Evolutionary conservation across 2,888 invertebrate genomes (phyloP).

Genomic region (Myopa tessellatipennis): DNA sequence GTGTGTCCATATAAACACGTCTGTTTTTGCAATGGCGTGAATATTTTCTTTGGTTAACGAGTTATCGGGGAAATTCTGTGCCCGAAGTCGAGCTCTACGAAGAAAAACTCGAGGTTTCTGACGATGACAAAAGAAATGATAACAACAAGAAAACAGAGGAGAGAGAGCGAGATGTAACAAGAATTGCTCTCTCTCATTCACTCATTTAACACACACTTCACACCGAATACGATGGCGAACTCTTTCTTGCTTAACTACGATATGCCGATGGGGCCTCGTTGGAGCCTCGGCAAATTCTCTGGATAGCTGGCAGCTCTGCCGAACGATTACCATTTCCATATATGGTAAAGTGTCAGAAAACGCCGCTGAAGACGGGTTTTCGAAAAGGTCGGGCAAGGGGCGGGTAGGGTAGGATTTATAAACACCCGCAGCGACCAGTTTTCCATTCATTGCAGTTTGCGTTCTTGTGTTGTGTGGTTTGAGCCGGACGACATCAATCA

Average conservation of each 20-base stretch:
- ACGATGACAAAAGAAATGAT: not conserved
- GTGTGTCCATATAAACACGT: no score
- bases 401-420: constrained; percentile 63
- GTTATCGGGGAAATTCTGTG: not conserved
- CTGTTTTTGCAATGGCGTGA: no score
- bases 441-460: constrained; percentile 67
- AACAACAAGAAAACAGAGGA: not conserved
- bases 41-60: not conserved
- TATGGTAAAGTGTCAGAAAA: constrained; percentile 67
- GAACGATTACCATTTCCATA: constrained; percentile 64
- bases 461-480: constrained; percentile 67
- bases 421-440: constrained; percentile 64
- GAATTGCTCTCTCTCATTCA: not conserved
- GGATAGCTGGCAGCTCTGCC: constrained; percentile 54
- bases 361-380: constrained; percentile 55
- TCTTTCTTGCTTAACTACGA: constrained; percentile 45
- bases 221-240: constrained; percentile 41
- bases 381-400: constrained; percentile 52
- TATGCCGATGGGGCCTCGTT: constrained; percentile 19
- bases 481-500: constrained; percentile 56
- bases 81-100: no score
- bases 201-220: constrained; percentile 12
- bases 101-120: no score
- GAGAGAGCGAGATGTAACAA: not conserved
- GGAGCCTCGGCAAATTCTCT: constrained; percentile 52